Base-by-base conservation (phyloP, 2,888 invertebrate genomes). In the Limenitis camilla region DNA sequence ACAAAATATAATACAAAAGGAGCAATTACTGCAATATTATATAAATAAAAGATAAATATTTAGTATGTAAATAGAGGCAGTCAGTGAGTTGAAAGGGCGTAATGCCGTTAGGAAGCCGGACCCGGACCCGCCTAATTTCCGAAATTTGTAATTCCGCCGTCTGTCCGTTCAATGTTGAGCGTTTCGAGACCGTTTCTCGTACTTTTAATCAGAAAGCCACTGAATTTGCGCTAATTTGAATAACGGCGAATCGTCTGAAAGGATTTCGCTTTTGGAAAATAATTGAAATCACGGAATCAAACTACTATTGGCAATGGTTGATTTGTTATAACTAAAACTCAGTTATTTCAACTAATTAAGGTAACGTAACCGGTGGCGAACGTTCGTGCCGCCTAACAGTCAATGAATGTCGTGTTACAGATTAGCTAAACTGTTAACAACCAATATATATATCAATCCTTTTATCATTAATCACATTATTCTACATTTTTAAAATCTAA, bases 151-250 rank as follows among this genome's bases (percentile, higher is more conserved):
- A 72, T 67, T 68, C 65, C 56, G 61, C 36, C 36, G 44, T 36
- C 42, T 66, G 57, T 54, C 61, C 54, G 63, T 49, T 52, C 19
- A 19, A 19, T 3, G 19, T 19, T 19, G 19, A 19, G 19, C 56
- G 52, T 55, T 57, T 43, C 54, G 53, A 59, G 60, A 58, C 61
- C 65, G 63, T 52, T 56, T 50, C 62, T 71, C 76, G 78, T 63
- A 76, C 81, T 82, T 82, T 81, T 79, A 81, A 82, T 80, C 74
- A 78, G 68, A 68, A 65, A 55, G 64, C 66, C 60, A 55, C 60
- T 53, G 64, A 66, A 68, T 70, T 68, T 63, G 64, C 71, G 67
- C 71, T 74, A 70, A 81, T 80, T 81, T 79, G 74, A 79, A 81
- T 80, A 79, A 74, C 66, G 68, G 67, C 57, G 59, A 58, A 50